These are phyloP conservation scores for Hipposideros armiger DNA, from an alignment of 2,113 vertebrate genomes.

Conservation along the genomic window DNA sequence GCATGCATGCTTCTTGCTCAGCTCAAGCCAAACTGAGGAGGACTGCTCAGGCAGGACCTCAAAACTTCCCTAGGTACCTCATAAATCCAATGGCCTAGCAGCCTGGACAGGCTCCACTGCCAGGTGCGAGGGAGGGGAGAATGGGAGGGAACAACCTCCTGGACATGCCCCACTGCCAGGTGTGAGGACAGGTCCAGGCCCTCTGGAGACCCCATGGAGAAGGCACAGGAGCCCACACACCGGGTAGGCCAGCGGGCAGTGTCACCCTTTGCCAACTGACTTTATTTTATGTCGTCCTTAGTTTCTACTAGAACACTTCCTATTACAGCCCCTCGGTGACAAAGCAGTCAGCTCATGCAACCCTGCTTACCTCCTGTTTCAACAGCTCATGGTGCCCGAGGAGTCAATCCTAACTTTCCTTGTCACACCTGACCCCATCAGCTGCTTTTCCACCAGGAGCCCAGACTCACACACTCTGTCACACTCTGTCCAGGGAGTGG, in stretches of 20 bases:
- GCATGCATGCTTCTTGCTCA: neutral
- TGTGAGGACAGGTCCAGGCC: no score
- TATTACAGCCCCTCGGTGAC: neutral
- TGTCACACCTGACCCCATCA: neutral
- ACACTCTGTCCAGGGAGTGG: neutral
- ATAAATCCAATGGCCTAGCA: neutral
- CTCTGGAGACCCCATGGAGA: neutral
- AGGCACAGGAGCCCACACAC: neutral
- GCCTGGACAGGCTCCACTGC: no score
- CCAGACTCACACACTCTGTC: neutral
- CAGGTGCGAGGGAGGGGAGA: fast-evolving
- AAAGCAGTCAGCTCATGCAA: neutral
- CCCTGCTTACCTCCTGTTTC: no score
- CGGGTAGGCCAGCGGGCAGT: neutral
- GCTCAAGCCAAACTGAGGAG: neutral
- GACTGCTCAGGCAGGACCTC: neutral
- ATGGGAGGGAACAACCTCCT: no score
- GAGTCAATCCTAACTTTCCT: neutral
- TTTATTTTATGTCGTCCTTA: no score
- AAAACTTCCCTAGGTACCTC: neutral
- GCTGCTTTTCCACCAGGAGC: neutral
- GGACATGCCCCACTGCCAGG: fast-evolving
- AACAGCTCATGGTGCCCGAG: fast-evolving
- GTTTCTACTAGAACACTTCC: neutral
- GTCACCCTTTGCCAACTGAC: neutral